These are phyloP conservation scores for Coturnix japonica DNA, from an alignment of 2,113 vertebrate genomes.

Conservation along the genomic window DNA sequence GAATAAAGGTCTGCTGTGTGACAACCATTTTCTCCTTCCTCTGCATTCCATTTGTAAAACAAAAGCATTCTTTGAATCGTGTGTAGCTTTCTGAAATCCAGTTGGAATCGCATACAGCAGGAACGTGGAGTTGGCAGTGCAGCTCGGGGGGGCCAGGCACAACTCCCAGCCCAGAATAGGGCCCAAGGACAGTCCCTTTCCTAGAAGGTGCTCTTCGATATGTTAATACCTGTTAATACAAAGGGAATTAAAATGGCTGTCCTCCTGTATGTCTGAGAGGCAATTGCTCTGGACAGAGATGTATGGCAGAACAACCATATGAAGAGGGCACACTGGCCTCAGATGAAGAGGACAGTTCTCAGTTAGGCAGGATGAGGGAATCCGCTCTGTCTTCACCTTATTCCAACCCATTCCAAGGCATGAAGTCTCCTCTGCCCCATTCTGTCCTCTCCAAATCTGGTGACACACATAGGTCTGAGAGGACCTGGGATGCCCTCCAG, in stretches of 20 bases:
- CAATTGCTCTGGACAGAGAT: not conserved
- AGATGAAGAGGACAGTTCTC: not conserved
- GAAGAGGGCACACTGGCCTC: not conserved
- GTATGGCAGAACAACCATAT: not conserved
- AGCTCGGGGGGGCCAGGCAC: rapidly evolving
- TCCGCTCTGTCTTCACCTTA: not conserved
- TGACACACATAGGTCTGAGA: rapidly evolving
- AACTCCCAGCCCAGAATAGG: not conserved
- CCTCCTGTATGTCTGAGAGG: not conserved
- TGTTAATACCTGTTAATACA: rapidly evolving
- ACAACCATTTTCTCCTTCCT: not conserved
- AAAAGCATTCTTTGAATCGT: not conserved
- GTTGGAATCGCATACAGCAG: not conserved
- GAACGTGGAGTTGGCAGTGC: rapidly evolving
- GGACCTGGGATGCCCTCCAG: not conserved
- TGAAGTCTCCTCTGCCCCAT: not conserved
- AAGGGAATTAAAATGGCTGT: not conserved
- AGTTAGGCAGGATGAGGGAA: not conserved
- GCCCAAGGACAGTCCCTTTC: not conserved
- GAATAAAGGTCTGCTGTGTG: rapidly evolving
- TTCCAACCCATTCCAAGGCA: not conserved
- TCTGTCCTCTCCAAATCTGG: rapidly evolving
- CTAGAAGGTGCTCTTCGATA: not conserved
- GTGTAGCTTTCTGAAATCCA: not conserved
- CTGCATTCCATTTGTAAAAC: not conserved